Percentiles rank a stretch among this genome's conserved stretches.
These are phyloP conservation scores for Leptodactylus fuscus DNA, from an alignment of 2,113 vertebrate species.

Conservation along the genomic window DNA sequence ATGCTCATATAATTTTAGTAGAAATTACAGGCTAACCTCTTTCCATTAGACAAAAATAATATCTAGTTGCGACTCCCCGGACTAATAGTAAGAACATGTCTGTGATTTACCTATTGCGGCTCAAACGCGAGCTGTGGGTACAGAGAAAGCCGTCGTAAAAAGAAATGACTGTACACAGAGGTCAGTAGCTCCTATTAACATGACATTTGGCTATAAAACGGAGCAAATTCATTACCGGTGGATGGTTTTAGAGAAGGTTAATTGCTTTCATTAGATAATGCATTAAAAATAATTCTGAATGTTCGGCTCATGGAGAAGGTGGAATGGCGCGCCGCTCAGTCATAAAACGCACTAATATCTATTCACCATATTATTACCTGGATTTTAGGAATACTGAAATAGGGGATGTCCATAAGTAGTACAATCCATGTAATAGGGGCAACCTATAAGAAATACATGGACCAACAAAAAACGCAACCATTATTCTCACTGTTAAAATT, in stretches of 20 bases:
- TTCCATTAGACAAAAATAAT: neutral
- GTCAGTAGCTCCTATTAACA: constrained; percentile 15
- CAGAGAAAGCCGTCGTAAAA: neutral
- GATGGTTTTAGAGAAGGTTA: constrained; percentile 10
- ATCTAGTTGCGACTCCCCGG: neutral
- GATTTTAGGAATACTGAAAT: neutral
- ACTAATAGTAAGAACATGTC: neutral
- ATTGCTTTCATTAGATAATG: constrained; percentile 18
- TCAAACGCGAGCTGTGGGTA: neutral
- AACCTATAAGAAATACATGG: too few relatives aligned
- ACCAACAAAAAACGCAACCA: too few relatives aligned
- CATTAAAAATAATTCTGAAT: neutral
- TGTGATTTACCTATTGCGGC: neutral
- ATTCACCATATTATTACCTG: too few relatives aligned
- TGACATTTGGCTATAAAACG: neutral
- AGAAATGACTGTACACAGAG: neutral
- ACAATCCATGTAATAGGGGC: neutral
- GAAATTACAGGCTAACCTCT: neutral
- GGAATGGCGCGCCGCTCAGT: neutral
- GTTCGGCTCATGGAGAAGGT: neutral
- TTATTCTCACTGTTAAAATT: too few relatives aligned
- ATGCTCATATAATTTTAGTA: neutral
- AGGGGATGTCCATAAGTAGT: neutral
- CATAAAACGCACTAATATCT: too few relatives aligned
- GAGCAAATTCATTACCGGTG: neutral